Evolutionary conservation across 2,888 invertebrate species (phyloP), one percentile per base, ranked within the genome.

Genomic region (Drosophila trichaetosa): DNA sequence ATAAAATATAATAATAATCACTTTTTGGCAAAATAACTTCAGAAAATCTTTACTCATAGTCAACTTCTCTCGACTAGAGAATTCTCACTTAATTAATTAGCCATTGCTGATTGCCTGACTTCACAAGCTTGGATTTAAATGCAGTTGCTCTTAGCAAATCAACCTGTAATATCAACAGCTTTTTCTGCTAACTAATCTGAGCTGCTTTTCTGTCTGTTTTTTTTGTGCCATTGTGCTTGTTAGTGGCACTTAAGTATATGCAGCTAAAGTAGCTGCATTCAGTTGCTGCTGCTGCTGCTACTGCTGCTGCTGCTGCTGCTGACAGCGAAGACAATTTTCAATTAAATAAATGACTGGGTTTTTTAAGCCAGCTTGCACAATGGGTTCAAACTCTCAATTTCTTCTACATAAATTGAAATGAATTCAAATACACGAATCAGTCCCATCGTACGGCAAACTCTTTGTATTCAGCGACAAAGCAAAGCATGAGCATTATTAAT

Each of bases 261-360:
- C 71, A 65, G 69, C 76, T 69, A 49, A 76, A 66, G 72, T 63
- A 80, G 73, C 54, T 48, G 69, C 70, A 48, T 54, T 62, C 59
- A 29, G 64, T 72, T 67, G 58, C 54, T n/a, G 3, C 31, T 49
- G 10, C 18, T 24, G 2, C 24, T 24, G 24, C 24, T 31, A 46
- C 80, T 86, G 1, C 34, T 18, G 24, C 36, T n/a, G 7, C 36
- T 36, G 53, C 82, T 86, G 87, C 58, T 63, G 78, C 68, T 85
- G 87, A 87, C 86, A 86, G 86, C 74, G 65, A 75, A 86, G 87
- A 86, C 86, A 87, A 86, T 87, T 87, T 87, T 87, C 87, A 87
- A 87, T 87, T 87, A 87, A 87, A 87, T 87, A 87, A 87, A 87
- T 86, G 76, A 81, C 73, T 81, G 68, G 69, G 73, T 85, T 83